These are phyloP conservation scores for Pediacus dermestoides DNA, from an alignment of 2,888 invertebrate genomes.

Conservation along the genomic window DNA sequence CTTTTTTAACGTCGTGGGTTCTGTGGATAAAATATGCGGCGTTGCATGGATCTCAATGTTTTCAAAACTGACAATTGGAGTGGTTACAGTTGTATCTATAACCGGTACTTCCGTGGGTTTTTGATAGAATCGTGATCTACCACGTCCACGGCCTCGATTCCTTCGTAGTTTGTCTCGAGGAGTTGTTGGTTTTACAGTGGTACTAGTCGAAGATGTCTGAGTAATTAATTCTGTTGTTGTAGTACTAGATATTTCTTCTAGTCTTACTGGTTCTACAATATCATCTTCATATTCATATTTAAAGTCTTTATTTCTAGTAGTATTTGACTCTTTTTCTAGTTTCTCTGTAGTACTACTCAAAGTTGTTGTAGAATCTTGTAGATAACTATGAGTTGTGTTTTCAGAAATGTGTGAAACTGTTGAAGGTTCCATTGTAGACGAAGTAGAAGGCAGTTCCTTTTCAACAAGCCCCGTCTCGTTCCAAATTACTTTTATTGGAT, in stretches of 20 bases:
- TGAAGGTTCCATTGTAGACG: background rate
- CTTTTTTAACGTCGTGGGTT: constrained; percentile 4
- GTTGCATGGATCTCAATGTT: constrained; percentile 15
- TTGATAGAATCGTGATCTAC: constrained; percentile 14
- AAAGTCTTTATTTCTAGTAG: constrained; percentile 1
- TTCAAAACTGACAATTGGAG: constrained; percentile 19
- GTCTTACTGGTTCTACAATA: background rate
- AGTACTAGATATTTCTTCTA: constrained; percentile 2
- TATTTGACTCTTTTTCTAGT: background rate
- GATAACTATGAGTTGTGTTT: no score
- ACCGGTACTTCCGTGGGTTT: constrained; percentile 8
- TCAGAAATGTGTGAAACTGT: no score
- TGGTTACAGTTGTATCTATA: constrained; percentile 21
- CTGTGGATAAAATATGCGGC: constrained; percentile 13
- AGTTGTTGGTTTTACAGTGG: background rate
- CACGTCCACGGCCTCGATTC: constrained; percentile 12
- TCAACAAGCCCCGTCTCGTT: background rate
- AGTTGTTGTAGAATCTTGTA: no score
- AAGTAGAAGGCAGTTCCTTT: background rate
- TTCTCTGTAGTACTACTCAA: no score
- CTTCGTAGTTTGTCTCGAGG: background rate
- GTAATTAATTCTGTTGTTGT: constrained; percentile 8
- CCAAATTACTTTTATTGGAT: background rate
- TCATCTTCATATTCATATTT: no score
- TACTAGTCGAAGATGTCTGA: constrained; percentile 1